Evolutionary conservation across 2,888 invertebrate genomes (phyloP).

Genomic region (Patella ulyssiponensis): DNA sequence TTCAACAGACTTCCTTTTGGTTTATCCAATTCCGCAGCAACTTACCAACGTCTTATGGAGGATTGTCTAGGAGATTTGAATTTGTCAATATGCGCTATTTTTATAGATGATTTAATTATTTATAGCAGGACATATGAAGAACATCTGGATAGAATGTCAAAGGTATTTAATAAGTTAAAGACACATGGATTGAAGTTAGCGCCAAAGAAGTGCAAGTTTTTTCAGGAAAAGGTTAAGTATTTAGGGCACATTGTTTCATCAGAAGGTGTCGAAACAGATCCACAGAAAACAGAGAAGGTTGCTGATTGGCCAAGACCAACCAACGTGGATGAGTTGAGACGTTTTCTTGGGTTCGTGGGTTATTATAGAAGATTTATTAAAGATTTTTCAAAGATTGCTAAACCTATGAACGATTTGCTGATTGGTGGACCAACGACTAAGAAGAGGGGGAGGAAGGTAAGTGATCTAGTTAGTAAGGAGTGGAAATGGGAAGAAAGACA

Average conservation of each 20-base stretch:
- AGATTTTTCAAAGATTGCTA: conserved; percentile 26
- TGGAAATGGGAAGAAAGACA: conserved; percentile 30
- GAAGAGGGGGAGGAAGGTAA: conserved; percentile 15
- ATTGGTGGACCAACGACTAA: conserved; percentile 22
- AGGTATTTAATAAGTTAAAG: conserved; percentile 10
- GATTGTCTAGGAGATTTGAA: conserved; percentile 11
- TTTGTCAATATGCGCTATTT: too few species aligned
- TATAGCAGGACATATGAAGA: conserved; percentile 16
- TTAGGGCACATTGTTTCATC: conserved; percentile 28
- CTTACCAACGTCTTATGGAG: neutral
- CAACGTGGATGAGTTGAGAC: conserved; percentile 25
- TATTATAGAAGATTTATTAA: conserved; percentile 32
- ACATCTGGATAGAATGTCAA: conserved; percentile 19
- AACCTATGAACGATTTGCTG: conserved; percentile 35
- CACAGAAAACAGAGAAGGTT: conserved; percentile 23
- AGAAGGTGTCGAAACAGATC: conserved; percentile 28
- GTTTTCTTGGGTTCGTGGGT: neutral
- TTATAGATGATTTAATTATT: too few species aligned
- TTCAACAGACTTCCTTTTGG: conserved; percentile 36
- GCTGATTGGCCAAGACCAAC: conserved; percentile 28
- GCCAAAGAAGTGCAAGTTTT: neutral
- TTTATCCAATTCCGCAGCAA: conserved; percentile 10
- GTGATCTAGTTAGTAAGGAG: conserved; percentile 14
- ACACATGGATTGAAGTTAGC: conserved; percentile 21
- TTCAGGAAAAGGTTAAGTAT: conserved; percentile 10